A percentile compares a stretch with the other conserved stretches of the same genome.
Evolutionary conservation across 2,797 vertebrate genomes (phyloP).

Genomic region (Podargus strigoides): DNA sequence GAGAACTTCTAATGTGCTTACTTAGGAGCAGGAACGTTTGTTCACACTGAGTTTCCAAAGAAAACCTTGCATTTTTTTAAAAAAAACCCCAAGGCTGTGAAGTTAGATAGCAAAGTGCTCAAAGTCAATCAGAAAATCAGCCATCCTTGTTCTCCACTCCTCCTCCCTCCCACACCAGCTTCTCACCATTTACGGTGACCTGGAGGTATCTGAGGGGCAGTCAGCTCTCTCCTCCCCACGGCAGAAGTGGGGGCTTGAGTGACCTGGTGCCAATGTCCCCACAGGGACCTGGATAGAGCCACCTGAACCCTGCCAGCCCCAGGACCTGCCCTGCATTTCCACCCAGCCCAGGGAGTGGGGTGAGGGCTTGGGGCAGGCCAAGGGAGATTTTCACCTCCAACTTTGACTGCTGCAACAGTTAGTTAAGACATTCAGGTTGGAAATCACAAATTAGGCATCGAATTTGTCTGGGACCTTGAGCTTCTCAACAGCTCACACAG

Average conservation of each 20-base stretch:
- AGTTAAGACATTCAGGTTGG: neutral
- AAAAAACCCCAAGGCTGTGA: neutral
- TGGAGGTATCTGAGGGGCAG: no score
- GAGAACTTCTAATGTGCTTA: fast-evolving
- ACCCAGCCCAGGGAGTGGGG: neutral
- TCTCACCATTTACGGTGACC: neutral
- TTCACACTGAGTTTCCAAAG: fast-evolving
- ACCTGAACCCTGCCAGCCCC: neutral
- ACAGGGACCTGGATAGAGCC: neutral
- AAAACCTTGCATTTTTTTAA: neutral
- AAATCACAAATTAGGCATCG: neutral
- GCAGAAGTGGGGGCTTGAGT: neutral
- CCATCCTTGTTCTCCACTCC: neutral
- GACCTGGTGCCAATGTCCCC: fast-evolving
- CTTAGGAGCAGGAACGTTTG: neutral
- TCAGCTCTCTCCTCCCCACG: neutral
- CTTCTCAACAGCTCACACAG: neutral
- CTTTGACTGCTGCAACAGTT: no score
- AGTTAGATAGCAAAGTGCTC: neutral
- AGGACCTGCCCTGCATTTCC: neutral
- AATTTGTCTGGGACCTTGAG: neutral
- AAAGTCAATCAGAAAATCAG: fast-evolving
- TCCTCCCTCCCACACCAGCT: neutral
- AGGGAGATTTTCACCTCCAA: neutral
- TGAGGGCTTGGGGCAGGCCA: neutral